These are phyloP conservation scores for Aleiodes leptofemur DNA, from an alignment of 2,888 invertebrate species.

Conservation along the genomic window DNA sequence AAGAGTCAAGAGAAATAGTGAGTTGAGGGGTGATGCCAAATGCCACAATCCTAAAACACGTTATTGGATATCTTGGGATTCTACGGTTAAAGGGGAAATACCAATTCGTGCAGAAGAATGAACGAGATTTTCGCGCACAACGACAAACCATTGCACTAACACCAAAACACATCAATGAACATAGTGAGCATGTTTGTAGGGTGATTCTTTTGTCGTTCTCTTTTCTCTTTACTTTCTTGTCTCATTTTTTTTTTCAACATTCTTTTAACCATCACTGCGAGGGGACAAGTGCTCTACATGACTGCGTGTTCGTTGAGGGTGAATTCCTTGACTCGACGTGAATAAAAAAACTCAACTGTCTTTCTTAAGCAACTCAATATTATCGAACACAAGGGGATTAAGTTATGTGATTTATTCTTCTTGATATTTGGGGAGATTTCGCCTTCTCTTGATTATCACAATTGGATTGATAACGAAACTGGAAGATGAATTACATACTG, in stretches of 20 bases:
- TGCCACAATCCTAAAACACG: constrained; percentile 11
- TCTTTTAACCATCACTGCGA: neutral
- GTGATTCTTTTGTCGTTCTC: neutral
- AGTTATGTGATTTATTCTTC: neutral
- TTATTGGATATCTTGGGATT: constrained; percentile 30
- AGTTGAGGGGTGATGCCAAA: constrained; percentile 13
- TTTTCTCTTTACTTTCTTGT: neutral
- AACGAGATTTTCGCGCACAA: constrained; percentile 19
- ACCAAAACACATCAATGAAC: constrained; percentile 1
- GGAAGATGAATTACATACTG: neutral
- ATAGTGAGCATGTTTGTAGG: constrained; percentile 10
- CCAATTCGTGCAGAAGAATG: constrained; percentile 34
- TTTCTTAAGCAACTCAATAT: neutral
- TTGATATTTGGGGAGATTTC: neutral
- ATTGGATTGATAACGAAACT: no score
- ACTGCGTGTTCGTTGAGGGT: constrained; percentile 12
- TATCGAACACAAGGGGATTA: neutral
- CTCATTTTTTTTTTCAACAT: neutral
- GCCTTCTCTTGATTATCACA: no score
- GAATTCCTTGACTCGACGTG: constrained; percentile 4
- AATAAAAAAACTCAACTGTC: neutral
- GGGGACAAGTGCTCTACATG: constrained; percentile 26
- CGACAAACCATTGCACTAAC: no score
- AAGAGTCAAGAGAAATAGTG: neutral
- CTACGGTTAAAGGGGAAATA: constrained; percentile 39